Conservation (phyloP, 2,113 vertebrate genomes). For the Psettodes erumei region DNA sequence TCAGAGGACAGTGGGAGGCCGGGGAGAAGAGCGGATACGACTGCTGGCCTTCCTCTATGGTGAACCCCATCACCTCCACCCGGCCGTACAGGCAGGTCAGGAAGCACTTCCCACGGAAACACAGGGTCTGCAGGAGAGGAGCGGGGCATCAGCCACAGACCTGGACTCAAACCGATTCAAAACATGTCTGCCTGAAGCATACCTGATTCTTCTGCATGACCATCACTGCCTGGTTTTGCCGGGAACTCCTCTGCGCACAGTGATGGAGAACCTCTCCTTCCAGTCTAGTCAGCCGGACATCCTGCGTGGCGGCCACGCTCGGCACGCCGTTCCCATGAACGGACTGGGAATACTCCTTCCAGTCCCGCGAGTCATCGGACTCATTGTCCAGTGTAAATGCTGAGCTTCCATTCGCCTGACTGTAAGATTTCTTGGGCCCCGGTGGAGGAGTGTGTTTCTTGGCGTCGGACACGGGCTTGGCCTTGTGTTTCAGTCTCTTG, state of each 20-base stretch:
- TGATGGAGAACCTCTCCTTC: slow-evolving; percentile 67
- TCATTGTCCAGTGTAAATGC: slow-evolving; percentile 44
- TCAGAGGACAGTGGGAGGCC: slow-evolving; percentile 85
- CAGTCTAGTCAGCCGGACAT: slow-evolving; percentile 20
- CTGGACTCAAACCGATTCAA: not conserved
- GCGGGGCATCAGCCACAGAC: not conserved
- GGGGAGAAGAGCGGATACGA: slow-evolving; percentile 87
- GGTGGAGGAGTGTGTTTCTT: slow-evolving; percentile 29
- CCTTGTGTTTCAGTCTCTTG: slow-evolving; percentile 78
- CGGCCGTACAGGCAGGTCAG: slow-evolving; percentile 91
- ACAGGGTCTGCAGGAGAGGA: slow-evolving; percentile 78
- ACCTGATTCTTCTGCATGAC: slow-evolving; percentile 84
- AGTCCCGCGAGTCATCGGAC: slow-evolving; percentile 70
- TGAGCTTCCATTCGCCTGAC: slow-evolving; percentile 74
- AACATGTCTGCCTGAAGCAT: not conserved
- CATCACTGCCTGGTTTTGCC: slow-evolving; percentile 76
- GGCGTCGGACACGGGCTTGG: slow-evolving; percentile 53
- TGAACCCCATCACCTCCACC: slow-evolving; percentile 90
- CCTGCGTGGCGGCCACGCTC: not conserved
- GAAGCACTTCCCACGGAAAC: slow-evolving; percentile 88
- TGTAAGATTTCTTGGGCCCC: not conserved
- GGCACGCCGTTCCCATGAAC: slow-evolving; percentile 64
- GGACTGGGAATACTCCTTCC: slow-evolving; percentile 70
- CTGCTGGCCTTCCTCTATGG: slow-evolving; percentile 87
- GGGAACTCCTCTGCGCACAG: slow-evolving; percentile 74